Conservation (phyloP, 2,888 invertebrate species). For the Acrobasis consociella region DNA sequence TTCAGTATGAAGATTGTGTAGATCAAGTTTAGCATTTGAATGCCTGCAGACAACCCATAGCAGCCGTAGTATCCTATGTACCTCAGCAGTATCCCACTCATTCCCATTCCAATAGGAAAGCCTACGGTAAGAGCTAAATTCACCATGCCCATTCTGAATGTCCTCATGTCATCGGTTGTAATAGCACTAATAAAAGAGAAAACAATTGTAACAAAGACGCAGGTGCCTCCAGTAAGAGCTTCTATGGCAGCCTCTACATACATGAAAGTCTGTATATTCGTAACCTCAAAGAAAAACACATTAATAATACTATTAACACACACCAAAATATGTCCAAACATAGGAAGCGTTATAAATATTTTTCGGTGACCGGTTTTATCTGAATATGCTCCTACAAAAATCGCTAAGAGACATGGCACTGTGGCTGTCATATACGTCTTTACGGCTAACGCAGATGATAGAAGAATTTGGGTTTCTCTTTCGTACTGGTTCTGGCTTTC, state of each 20-base stretch:
- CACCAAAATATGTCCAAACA: conserved; percentile 87
- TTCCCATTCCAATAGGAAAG: conserved; percentile 41
- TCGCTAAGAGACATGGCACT: conserved; percentile 86
- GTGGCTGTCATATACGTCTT: conserved; percentile 88
- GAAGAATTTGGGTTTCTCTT: conserved; percentile 83
- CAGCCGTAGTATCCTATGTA: conserved; percentile 40
- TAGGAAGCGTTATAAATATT: conserved; percentile 88
- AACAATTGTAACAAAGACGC: conserved; percentile 36
- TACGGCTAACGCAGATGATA: conserved; percentile 88
- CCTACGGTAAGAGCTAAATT: conserved; percentile 43
- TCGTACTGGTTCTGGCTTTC: conserved; percentile 67
- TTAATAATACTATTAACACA: conserved; percentile 87
- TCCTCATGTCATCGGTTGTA: conserved; percentile 40
- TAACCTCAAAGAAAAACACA: conserved; percentile 54
- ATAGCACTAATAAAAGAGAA: conserved; percentile 44
- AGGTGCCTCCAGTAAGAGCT: conserved; percentile 39
- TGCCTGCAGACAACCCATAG: conserved; percentile 35
- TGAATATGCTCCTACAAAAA: conserved; percentile 89
- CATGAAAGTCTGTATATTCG: conserved; percentile 62
- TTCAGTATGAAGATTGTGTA: conserved; percentile 37
- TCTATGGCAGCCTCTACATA: conserved; percentile 41
- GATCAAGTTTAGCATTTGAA: conserved; percentile 37
- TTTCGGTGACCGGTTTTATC: conserved; percentile 83
- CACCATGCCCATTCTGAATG: conserved; percentile 43
- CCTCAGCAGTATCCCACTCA: conserved; percentile 42